Percentiles rank a stretch among this genome's conserved stretches.
phyloP scores from a whole-genome alignment of 2,797 vertebrate species.

The Naso thynnoides region DNA sequence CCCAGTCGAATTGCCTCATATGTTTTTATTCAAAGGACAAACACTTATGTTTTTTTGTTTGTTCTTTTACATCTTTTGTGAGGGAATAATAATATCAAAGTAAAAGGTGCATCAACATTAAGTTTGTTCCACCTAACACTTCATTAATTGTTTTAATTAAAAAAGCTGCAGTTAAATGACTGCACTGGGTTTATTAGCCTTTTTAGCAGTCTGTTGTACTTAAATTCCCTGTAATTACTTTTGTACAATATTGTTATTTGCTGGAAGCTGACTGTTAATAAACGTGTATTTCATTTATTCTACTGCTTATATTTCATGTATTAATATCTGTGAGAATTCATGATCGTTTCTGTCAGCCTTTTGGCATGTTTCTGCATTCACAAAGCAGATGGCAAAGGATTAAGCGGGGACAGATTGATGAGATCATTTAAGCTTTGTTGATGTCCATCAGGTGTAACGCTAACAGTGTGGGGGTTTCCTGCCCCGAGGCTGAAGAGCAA shows the following conservation, averaged over 20 bases:
- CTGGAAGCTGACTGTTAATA: conserved; percentile 35
- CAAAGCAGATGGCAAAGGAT: conserved; percentile 25
- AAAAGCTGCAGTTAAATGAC: neutral
- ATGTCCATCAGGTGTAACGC: conserved; percentile 67
- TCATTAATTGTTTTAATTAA: conserved; percentile 12
- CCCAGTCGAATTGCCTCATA: neutral
- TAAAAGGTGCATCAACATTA: neutral
- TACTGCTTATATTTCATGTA: conserved; percentile 4
- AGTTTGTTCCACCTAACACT: neutral
- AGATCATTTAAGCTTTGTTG: conserved; percentile 50
- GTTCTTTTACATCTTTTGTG: too few species aligned
- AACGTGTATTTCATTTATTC: conserved; percentile 18
- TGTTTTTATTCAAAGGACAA: neutral
- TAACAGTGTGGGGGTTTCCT: conserved; percentile 56
- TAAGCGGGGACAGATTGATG: conserved; percentile 44
- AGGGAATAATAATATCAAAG: too few species aligned
- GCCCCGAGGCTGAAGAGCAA: conserved; percentile 39
- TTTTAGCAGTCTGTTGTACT: conserved; percentile 6
- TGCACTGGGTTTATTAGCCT: neutral
- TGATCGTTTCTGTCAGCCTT: neutral
- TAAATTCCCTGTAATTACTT: conserved; percentile 8
- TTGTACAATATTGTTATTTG: conserved; percentile 19
- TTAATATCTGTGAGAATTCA: neutral
- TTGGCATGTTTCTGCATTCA: conserved; percentile 25
- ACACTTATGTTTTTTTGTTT: too few species aligned